Evolutionary conservation across 2,797 vertebrate genomes (phyloP), one percentile per base, ranked within the genome.

Genomic region (Phoxinus dragarum): DNA sequence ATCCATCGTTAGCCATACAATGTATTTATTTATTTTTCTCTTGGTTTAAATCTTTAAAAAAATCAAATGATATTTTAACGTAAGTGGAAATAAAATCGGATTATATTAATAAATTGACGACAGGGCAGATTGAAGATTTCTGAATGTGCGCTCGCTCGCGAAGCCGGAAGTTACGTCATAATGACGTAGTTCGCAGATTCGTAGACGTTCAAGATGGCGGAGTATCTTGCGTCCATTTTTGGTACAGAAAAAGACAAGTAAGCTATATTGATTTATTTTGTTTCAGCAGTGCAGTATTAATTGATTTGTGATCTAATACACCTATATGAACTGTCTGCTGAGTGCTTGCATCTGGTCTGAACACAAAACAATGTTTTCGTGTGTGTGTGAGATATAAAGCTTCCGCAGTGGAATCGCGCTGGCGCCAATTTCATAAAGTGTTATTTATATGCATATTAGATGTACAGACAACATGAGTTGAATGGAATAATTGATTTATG

Each of bases 231-330:
- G 85, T 99, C 97, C 96, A 99, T 99, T 95, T 99, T 99, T 96
- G 97, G 97, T 74, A 98, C 98, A 93, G 98, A 99, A 91, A 99
- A 99, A 96, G 97, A 99, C 96, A 99, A 99, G 97, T 99, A 93
- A 96, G 97, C 97, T 92, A 38, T 91, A 88, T 79, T 85, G 49
- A 0, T 0, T 1, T 27, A 1, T 84, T 75, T 76, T 8, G 0
- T 14, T 1, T 0, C 1, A 14, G 0, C 0, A 4, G 4, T 71
- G 2, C 0, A 1, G 0, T 6, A 16, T 31, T 61, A 42, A 5
- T 54, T 49, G 14, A 31, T 56, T 42, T 27, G 1, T 6, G 31
- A 16, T 16, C 4, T 31, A 64, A 42, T 27, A 66, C 8, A 31
- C 10, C 36, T 31, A 31, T 38, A 5, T 17, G 27, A 7, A 66